phyloP scores from a whole-genome alignment of 2,888 invertebrate species.

The Tenthredo scrophulariae region DNA sequence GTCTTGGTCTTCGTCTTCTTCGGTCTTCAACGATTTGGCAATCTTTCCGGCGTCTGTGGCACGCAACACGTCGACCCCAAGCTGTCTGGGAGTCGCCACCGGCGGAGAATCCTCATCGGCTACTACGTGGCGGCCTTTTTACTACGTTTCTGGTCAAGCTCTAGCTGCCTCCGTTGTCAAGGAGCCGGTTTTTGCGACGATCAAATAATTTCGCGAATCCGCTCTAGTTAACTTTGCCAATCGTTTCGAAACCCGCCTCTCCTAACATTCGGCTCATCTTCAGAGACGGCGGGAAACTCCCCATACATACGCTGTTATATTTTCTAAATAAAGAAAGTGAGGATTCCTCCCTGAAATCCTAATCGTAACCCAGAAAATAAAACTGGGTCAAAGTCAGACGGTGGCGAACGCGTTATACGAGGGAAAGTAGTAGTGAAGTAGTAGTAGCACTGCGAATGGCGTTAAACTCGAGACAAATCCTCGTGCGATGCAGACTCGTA shows the following conservation, averaged over 20 bases:
- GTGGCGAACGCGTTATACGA: neutral
- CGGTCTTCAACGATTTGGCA: constrained; percentile 26
- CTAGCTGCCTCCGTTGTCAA: neutral
- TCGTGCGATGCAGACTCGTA: neutral
- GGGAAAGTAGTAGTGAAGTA: neutral
- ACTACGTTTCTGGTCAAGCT: neutral
- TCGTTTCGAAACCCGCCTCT: neutral
- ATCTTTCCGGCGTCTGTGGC: constrained; percentile 24
- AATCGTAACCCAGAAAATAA: neutral
- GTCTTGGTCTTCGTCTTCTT: constrained; percentile 7
- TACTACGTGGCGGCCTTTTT: constrained; percentile 17
- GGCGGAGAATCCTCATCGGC: constrained; percentile 33
- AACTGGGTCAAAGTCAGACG: constrained; percentile 27
- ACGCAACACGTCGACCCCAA: constrained; percentile 47
- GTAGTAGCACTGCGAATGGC: neutral
- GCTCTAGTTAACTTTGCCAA: constrained; percentile 15
- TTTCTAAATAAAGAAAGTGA: too few relatives aligned
- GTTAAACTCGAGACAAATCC: constrained; percentile 23
- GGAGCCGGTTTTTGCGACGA: neutral
- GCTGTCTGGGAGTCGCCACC: constrained; percentile 44
- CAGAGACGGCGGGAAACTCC: too few relatives aligned
- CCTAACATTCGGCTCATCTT: too few relatives aligned
- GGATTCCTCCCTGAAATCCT: neutral
- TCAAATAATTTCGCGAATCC: neutral
- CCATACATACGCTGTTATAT: too few relatives aligned